These are phyloP conservation scores for Gasterosteus nipponicus DNA, from an alignment of 2,113 vertebrate species.

Conservation along the genomic window DNA sequence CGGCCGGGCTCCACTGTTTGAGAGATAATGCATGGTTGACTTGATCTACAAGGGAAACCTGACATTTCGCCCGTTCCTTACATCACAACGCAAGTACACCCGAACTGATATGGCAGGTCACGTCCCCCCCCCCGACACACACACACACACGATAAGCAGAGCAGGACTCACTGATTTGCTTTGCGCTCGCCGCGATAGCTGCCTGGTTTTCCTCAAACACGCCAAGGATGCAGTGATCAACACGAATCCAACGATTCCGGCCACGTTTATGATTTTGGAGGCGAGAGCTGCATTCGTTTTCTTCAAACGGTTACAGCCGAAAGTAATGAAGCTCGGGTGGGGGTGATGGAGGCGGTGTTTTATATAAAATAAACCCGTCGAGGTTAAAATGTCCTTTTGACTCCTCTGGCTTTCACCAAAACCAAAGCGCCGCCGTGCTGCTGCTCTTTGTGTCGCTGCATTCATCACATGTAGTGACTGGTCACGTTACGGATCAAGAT, in stretches of 20 bases:
- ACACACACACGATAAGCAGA: constrained; percentile 72
- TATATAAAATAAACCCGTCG: constrained; percentile 1
- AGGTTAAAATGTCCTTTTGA: not conserved
- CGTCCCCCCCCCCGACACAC: constrained; percentile 38
- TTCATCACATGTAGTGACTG: not conserved
- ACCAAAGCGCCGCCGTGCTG: not conserved
- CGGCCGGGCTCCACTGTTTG: constrained; percentile 71
- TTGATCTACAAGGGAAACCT: constrained; percentile 84
- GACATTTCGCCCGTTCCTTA: constrained; percentile 78
- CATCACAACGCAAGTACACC: constrained; percentile 78
- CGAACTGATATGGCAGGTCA: constrained; percentile 77
- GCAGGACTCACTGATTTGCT: constrained; percentile 73
- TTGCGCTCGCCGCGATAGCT: constrained; percentile 74
- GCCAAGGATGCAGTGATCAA: constrained; percentile 47
- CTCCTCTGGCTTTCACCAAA: not conserved
- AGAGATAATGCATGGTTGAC: constrained; percentile 82
- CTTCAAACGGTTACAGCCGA: not conserved
- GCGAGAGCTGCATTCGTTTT: not conserved
- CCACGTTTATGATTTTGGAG: not conserved
- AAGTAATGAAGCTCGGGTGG: not conserved
- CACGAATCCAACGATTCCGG: constrained; percentile 25
- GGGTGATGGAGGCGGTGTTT: not conserved
- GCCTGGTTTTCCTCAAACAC: constrained; percentile 65
- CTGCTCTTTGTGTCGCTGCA: not conserved
- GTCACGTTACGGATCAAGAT: not conserved